phyloP scores from a whole-genome alignment of 2,113 vertebrate genomes.

The Plecturocebus donacophilus region DNA sequence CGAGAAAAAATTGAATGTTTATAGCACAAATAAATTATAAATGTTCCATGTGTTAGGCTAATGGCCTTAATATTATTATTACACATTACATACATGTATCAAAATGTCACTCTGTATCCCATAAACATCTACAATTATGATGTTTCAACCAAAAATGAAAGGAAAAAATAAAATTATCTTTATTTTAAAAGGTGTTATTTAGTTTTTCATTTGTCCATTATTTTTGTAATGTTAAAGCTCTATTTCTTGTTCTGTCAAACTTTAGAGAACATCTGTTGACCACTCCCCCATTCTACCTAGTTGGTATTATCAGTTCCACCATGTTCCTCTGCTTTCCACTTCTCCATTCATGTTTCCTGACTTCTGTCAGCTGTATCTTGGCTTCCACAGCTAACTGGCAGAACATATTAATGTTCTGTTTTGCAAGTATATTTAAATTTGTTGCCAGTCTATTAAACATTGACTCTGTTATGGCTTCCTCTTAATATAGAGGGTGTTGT shows the following conservation, averaged over 20 bases:
- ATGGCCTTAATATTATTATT: background rate
- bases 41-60: background rate
- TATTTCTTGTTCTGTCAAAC: background rate
- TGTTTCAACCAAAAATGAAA: background rate
- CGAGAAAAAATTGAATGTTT: background rate
- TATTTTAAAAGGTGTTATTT: background rate
- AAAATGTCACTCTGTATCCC: background rate
- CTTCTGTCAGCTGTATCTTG: background rate
- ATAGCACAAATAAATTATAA: background rate
- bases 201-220: background rate
- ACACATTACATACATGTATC: background rate
- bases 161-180: background rate
- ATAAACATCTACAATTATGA: background rate
- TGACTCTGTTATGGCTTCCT: background rate
- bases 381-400: background rate
- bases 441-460: background rate
- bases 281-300: fast-evolving
- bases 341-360: background rate
- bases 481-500: background rate
- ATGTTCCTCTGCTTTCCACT: background rate
- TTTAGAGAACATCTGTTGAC: background rate
- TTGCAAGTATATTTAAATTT: background rate
- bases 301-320: background rate
- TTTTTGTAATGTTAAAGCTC: background rate
- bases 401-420: background rate